Percentiles rank a stretch among this genome's conserved stretches.
phyloP scores from a whole-genome alignment of 2,888 invertebrate genomes.

The Brachylomia viminalis region DNA sequence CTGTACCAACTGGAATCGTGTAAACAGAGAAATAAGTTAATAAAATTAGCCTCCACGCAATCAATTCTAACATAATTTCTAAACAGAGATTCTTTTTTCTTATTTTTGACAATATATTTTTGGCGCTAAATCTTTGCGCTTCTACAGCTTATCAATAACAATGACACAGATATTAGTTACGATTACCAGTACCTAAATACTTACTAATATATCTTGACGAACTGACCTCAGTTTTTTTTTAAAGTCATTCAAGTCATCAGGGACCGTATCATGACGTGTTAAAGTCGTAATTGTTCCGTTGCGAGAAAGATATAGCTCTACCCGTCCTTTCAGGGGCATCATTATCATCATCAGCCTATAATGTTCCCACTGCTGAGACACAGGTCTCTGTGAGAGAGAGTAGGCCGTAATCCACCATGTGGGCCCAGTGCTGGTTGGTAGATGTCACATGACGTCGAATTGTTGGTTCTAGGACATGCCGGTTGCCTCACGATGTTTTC shows the following conservation, averaged over 20 bases:
- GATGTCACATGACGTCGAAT: too few relatives aligned
- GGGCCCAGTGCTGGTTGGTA: too few relatives aligned
- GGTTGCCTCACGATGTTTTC: too few relatives aligned
- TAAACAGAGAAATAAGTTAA: not conserved
- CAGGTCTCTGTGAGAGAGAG: too few relatives aligned
- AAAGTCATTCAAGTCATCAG: not conserved
- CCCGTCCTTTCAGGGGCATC: not conserved
- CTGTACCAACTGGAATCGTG: not conserved
- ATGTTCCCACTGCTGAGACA: too few relatives aligned
- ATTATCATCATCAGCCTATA: too few relatives aligned
- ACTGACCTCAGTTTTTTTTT: constrained; percentile 7
- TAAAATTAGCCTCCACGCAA: constrained; percentile 40
- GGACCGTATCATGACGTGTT: not conserved
- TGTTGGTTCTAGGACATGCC: too few relatives aligned
- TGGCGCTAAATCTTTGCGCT: constrained; percentile 28
- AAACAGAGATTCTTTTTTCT: constrained; percentile 46
- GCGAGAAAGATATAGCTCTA: not conserved
- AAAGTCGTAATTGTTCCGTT: not conserved
- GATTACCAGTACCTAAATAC: constrained; percentile 28
- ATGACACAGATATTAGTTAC: constrained; percentile 35
- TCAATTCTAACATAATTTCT: constrained; percentile 19
- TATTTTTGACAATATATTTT: constrained; percentile 15
- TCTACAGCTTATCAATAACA: constrained; percentile 35
- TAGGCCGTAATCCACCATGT: too few relatives aligned
- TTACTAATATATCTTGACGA: not conserved